Evolutionary conservation across 1,140 invertebrate genomes (phyloP), one percentile per base, ranked within the genome.

Genomic region (Papilio helenus): DNA sequence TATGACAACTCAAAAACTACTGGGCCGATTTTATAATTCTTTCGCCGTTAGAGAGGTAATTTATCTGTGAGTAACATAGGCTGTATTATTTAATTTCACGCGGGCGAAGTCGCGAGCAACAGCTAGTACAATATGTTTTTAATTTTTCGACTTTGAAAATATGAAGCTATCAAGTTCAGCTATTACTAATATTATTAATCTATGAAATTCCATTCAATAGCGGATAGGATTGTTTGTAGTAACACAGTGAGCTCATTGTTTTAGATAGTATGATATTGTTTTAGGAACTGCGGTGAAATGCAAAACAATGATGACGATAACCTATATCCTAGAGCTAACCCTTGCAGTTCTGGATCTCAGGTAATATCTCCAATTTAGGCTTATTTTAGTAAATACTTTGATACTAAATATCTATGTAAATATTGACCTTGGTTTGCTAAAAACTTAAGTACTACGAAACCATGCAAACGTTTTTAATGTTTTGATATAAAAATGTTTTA

Each of bases 231-330:
- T 61, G 23, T 26, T 61, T 16, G 12, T 61, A 61, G 23, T 26
- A 61, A 61, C 20, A 61, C 12, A 0, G 20, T 26, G 12, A 14
- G 26, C 20, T 61, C 58, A 61, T 61, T 61, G 58, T 61, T 9
- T 61, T 61, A 26, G 10, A 61, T 0, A 26, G 12, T 68, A 1
- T 61, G 55, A 29, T 26, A 26, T 68, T 79, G 76, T 93, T 95
- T 80, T 83, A 97, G 97, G 97, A 97, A 98, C 94, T 99, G 98
- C 90, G 98, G 98, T 7, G 98, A 99, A 95, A 99, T 99, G 98
- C 95, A 96, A 12, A 87, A 93, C 76, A 93, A 93, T 76, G 88
- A 95, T 23, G 79, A 81, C 29, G 84, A 86, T 46, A 86, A 90
- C 71, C 87, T 88, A 74, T 92, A 93, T 82, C 89, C 93, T 76